A percentile compares a stretch with the other conserved stretches of the same genome.
Conservation (phyloP, 2,888 invertebrate genomes). For the Chelonus formosanus region DNA sequence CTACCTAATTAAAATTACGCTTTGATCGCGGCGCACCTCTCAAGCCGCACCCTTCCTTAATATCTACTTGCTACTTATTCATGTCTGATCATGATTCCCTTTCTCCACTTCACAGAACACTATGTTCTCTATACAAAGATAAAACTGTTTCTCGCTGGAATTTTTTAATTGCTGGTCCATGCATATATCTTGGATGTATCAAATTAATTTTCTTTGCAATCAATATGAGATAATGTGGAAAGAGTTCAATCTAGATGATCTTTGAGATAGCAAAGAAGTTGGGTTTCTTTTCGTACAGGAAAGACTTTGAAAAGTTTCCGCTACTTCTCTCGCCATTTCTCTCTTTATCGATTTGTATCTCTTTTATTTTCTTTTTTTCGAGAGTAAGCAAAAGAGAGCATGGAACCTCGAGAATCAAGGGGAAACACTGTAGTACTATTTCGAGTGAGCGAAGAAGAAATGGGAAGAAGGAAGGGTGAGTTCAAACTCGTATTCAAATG, state of each 20-base stretch:
- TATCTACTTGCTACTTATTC: slow-evolving; percentile 16
- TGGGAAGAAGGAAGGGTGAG: slow-evolving; percentile 30
- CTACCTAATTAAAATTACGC: slow-evolving; percentile 65
- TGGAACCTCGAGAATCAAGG: slow-evolving; percentile 36
- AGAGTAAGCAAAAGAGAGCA: slow-evolving; percentile 34
- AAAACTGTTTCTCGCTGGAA: no score
- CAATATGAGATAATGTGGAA: background rate
- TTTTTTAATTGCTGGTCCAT: background rate
- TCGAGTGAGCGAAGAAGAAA: slow-evolving; percentile 35
- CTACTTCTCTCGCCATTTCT: slow-evolving; percentile 24
- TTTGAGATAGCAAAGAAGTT: background rate
- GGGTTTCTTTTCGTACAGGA: background rate
- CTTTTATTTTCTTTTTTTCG: slow-evolving; percentile 31
- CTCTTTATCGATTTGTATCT: slow-evolving; percentile 30
- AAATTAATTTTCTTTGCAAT: background rate
- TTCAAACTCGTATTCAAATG: slow-evolving; percentile 60
- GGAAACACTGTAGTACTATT: slow-evolving; percentile 13
- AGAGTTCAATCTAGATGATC: background rate
- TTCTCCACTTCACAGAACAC: background rate
- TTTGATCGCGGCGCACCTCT: slow-evolving; percentile 59
- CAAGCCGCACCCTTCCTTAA: slow-evolving; percentile 45
- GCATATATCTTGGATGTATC: slow-evolving; percentile 1
- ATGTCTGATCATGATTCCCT: slow-evolving; percentile 4
- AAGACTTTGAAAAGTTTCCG: slow-evolving; percentile 35
- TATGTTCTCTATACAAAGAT: background rate